Base-by-base conservation (phyloP, 1,140 invertebrate genomes). In the Lordiphosa clarofinis region DNA sequence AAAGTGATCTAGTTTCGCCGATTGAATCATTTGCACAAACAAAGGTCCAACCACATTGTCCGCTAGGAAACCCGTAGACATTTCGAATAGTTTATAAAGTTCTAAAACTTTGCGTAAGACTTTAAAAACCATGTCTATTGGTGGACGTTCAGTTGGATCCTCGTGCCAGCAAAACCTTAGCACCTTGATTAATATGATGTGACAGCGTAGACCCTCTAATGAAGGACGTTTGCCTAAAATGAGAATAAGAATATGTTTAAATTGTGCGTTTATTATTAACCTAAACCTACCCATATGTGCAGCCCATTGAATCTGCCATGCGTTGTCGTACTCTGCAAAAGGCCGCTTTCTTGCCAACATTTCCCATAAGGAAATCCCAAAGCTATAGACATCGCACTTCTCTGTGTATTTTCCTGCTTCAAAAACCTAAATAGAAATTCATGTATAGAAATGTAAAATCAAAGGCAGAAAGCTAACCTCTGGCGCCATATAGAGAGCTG, bases 331-430 rank as follows among this genome's bases (percentile, higher is more conserved):
- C 31, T 64, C 11, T 53, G 13, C 11, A 55, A 48, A 73, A 3
- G 71, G 70, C 35, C 12, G 4, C 10, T 36, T 9, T 3, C 44
- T 36, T 1, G 44, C 15, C 57, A 73, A 52, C 8, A 73, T 40
- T 15, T 15, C 15, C 15, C 15, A 15, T 15, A 15, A 15, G 15
- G 15, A 15, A 15, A 15, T 15, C 15, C 44, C 71, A 24, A 67
- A 67, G 35, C 71, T 67, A 13, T 58, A 73, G 4, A 74, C 35
- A 69, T 74, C 71, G 37, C 64, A 53, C 15, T 56, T 74, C 2
- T 53, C 59, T 2, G 58, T 31, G 36, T 74, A 66, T 8, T 37
- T 9, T 2, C 7, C 10, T 9, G 8, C 6, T 0, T 5, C 7
- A 2, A 12, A 24, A 2, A 44, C 61, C 56, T 43, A 15, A 15